Evolutionary conservation across 2,888 invertebrate genomes (phyloP), one percentile per base, ranked within the genome.

Genomic region (Pandemis heparana): DNA sequence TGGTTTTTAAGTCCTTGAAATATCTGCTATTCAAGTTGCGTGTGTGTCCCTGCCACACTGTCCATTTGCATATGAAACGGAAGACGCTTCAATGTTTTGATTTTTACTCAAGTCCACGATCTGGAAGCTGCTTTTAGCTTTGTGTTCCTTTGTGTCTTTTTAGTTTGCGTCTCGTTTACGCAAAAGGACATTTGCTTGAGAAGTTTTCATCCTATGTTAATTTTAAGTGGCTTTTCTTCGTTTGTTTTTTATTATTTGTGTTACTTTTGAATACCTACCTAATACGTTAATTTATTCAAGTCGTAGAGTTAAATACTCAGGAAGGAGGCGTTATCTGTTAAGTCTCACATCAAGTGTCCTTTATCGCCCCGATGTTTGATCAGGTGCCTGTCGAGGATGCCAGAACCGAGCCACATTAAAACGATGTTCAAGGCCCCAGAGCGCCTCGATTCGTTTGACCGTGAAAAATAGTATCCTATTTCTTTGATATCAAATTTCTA

Each of bases 281-380:
- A 32, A 32, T 9, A 5, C 14, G 18, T 56, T 56, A 23, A 23
- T 56, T 56, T 56, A 56, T 56, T 56, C 10, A 56, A 23, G 23
- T 56, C 9, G 56, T 23, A 23, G 56, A 56, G 56, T 56, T 83
- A 79, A 32, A 32, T 32, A 81, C 81, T 81, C 85, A 88, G 89
- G 90, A 89, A 91, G 88, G 81, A 86, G 79, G 80, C 77, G 84
- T 91, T 93, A 92, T 92, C 92, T 89, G 83, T 83, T 78, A 80
- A 86, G 87, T 87, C 87, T 87, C 87, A 89, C 90, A 92, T 92
- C 92, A 93, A 93, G 94, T 94, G 93, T 87, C 83, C 87, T 88
- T 92, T 94, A 93, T 94, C 94, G 87, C 81, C 86, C 88, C 89
- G 87, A 87, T 94, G 90, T 94, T 94, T 94, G 90, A 92, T 92